These are phyloP conservation scores for Panagrolaimus sp. DNA, from an alignment of 1,140 invertebrate species.

Conservation along the genomic window DNA sequence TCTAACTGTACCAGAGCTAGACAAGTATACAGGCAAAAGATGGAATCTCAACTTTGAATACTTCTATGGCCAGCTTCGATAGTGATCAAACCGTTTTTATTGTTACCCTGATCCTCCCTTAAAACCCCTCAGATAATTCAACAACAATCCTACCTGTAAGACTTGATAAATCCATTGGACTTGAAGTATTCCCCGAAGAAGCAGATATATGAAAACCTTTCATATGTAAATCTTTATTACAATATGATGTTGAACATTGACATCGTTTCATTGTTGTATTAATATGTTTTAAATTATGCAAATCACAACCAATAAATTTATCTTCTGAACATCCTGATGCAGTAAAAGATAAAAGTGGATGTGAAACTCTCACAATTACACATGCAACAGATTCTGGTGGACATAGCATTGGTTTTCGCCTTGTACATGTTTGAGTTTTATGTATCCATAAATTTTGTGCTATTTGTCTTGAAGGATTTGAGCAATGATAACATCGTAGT, in stretches of 20 bases:
- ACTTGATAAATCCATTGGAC: too few species aligned
- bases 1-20: too few species aligned
- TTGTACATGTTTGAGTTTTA: neutral
- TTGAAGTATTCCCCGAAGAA: too few species aligned
- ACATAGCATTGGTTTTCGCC: neutral
- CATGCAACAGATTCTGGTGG: neutral
- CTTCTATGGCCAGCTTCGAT: too few species aligned
- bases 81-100: too few species aligned
- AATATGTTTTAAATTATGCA: neutral
- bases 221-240: neutral
- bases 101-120: too few species aligned
- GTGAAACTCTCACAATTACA: neutral
- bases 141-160: too few species aligned
- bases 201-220: neutral
- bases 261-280: neutral
- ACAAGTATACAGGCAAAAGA: too few species aligned
- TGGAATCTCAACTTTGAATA: too few species aligned
- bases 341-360: neutral
- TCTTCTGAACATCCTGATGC: neutral
- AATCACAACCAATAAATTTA: neutral
- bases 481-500: conserved; percentile 7
- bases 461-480: neutral
- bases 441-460: neutral
- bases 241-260: neutral
- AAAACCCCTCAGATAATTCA: too few species aligned